Conservation (phyloP, 1,140 invertebrate genomes). For the Drosophila mauritiana region DNA sequence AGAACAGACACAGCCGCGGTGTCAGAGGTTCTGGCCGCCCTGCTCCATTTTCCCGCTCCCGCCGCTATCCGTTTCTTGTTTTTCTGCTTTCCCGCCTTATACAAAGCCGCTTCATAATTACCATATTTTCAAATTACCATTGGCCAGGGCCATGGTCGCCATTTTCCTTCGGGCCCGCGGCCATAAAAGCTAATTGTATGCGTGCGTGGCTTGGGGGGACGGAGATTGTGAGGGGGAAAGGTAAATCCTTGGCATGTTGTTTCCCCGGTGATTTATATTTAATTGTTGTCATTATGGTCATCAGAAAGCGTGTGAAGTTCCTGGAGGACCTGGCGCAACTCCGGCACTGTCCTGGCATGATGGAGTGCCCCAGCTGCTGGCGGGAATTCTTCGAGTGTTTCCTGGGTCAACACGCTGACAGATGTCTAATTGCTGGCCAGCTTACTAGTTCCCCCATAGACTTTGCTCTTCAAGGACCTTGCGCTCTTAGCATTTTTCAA, state of each 20-base stretch:
- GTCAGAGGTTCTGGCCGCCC: constrained; percentile 42
- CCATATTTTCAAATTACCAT: constrained; percentile 83
- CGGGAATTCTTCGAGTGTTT: constrained; percentile 38
- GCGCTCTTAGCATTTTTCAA: constrained; percentile 43
- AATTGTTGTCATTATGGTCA: constrained; percentile 83
- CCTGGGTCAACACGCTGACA: constrained; percentile 44
- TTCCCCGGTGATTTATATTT: constrained; percentile 76
- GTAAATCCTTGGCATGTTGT: constrained; percentile 61
- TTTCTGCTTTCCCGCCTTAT: constrained; percentile 28
- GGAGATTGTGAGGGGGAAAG: not conserved
- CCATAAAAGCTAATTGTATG: constrained; percentile 83
- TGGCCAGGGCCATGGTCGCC: constrained; percentile 58
- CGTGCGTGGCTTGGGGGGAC: constrained; percentile 41
- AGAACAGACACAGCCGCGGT: constrained; percentile 64
- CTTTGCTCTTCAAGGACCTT: not conserved
- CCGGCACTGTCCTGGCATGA: constrained; percentile 19
- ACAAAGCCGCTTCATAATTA: constrained; percentile 73
- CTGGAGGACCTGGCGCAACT: not conserved
- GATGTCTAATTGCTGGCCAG: constrained; percentile 49
- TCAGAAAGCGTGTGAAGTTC: constrained; percentile 66
- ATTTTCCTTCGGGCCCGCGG: constrained; percentile 55
- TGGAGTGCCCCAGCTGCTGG: constrained; percentile 42
- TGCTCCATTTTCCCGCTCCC: not conserved
- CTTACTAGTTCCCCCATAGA: not conserved
- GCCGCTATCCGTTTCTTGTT: not conserved